Percentiles rank a stretch among this genome's conserved stretches.
Conservation (phyloP, 64 coral and sea anemone genomes). For the Pachyseris speciosa region DNA sequence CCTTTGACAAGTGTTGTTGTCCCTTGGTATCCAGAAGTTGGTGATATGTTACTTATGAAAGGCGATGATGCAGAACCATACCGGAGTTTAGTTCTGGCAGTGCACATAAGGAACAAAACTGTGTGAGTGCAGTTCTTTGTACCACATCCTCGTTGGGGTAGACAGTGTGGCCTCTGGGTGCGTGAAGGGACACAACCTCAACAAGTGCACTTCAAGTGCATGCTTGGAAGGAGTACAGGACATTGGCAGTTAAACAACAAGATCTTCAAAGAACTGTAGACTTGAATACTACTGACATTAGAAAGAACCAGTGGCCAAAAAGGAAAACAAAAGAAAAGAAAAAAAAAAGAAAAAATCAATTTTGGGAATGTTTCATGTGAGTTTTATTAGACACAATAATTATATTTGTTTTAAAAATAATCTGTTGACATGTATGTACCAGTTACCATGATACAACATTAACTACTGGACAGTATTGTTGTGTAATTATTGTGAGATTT, state of each 20-base stretch:
- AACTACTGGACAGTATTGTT: no score
- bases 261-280: background rate
- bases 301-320: constrained; percentile 8
- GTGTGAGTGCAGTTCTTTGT: constrained; percentile 26
- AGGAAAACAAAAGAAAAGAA: no score
- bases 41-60: constrained; percentile 52
- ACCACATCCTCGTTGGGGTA: constrained; percentile 47
- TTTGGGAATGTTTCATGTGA: no score
- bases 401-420: no score
- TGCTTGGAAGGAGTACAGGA: background rate
- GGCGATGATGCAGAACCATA: constrained; percentile 59
- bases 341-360: no score
- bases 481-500: background rate
- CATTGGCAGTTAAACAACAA: background rate
- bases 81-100: constrained; percentile 15
- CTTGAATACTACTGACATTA: background rate
- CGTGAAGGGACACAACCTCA: constrained; percentile 4
- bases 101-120: background rate
- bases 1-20: constrained; percentile 34
- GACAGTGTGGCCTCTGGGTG: constrained; percentile 29
- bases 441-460: no score
- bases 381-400: no score
- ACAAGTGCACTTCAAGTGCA: background rate
- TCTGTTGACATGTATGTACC: no score
- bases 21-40: constrained; percentile 37